phyloP scores from a whole-genome alignment of 2,113 vertebrate genomes.

The Gnathonemus echidnorhynchus region DNA sequence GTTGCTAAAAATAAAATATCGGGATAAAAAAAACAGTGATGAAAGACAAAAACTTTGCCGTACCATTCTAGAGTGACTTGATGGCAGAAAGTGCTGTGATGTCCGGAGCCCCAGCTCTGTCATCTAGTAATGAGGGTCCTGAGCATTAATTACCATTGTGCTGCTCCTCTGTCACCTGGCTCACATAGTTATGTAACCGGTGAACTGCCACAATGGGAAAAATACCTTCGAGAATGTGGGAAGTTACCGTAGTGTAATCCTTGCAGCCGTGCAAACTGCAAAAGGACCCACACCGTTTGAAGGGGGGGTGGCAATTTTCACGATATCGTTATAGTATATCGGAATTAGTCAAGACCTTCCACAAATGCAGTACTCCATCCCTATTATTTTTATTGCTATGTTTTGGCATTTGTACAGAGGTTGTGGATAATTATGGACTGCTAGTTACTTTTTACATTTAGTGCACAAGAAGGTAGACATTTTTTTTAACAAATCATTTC shows the following conservation, averaged over 20 bases:
- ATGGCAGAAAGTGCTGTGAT: not conserved
- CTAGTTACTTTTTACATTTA: not conserved
- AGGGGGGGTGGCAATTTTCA: not conserved
- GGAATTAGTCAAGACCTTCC: not conserved
- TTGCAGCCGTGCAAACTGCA: not conserved
- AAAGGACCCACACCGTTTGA: not conserved
- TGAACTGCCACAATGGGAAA: not conserved
- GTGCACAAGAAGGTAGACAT: not conserved
- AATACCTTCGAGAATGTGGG: not conserved
- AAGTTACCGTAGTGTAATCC: not conserved
- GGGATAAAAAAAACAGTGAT: conserved; percentile 28
- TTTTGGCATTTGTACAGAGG: not conserved
- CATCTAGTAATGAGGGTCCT: not conserved
- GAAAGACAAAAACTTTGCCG: not conserved
- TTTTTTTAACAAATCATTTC: not conserved
- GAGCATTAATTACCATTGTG: not conserved
- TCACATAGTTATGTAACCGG: not conserved
- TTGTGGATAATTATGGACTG: not conserved
- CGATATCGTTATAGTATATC: not conserved
- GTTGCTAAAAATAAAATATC: conserved; percentile 48
- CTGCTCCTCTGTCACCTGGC: not conserved
- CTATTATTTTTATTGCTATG: not conserved
- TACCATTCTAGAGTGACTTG: not conserved
- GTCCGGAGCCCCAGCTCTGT: not conserved
- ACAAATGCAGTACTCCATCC: not conserved